Base-by-base conservation (phyloP, 1,140 invertebrate genomes). In the Apocrypta bakeri region DNA sequence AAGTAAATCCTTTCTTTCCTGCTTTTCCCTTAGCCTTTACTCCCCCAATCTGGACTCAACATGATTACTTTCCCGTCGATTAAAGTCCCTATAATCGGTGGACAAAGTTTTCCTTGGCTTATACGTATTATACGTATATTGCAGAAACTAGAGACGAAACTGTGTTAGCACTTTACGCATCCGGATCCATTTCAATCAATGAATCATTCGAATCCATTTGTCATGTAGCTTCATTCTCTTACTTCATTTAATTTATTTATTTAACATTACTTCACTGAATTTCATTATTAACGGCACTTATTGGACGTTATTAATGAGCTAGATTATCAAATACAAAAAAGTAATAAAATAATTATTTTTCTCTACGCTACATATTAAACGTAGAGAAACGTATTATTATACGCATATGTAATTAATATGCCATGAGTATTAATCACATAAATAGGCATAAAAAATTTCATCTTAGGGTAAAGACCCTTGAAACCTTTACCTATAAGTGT, bases 381-480 rank as follows among this genome's bases (percentile, higher is more conserved):
- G n/a, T n/a, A n/a, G n/a, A n/a, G n/a, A n/a, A n/a, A n/a, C n/a
- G n/a, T n/a, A n/a, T n/a, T n/a, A n/a, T n/a, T n/a, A n/a, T n/a
- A n/a, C n/a, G n/a, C n/a, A n/a, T n/a, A n/a, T n/a, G n/a, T n/a
- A n/a, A n/a, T n/a, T n/a, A n/a, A n/a, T n/a, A n/a, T n/a, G n/a
- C n/a, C n/a, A n/a, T n/a, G 48, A 12, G 40, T 12, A 42, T 42
- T 7, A 17, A 56, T 56, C 48, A n/a, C n/a, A 56, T 56, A 56
- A 56, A 21, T 56, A 56, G 21, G 21, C 4, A 56, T 56, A 56
- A 56, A 56, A 21, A 56, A n/a, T 56, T 21, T 17, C 17, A 21
- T 21, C 48, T 17, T n/a, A 40, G 48, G 61, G 78, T 24, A 56
- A 73, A 81, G 73, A 72, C 48, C 21, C 33, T 2, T 9, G n/a